phyloP scores from a whole-genome alignment of 2,113 vertebrate genomes.

The Platycercus adscitus region DNA sequence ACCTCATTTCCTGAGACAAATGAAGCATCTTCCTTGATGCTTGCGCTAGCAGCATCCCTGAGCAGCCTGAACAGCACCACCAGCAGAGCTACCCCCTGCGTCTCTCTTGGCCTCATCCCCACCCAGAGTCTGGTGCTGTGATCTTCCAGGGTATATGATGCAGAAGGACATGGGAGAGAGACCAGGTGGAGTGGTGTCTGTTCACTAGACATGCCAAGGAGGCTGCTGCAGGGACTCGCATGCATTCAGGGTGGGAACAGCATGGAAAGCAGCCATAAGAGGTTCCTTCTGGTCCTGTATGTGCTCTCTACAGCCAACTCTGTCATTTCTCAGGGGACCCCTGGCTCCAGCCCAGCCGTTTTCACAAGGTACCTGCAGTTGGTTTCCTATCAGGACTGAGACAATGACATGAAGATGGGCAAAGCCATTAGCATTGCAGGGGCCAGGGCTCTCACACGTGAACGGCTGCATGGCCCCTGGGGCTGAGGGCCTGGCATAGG shows the following conservation, averaged over 20 bases:
- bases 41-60: neutral
- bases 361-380: neutral
- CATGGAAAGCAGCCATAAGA: neutral
- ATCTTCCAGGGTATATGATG: neutral
- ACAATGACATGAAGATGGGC: neutral
- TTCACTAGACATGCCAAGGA: neutral
- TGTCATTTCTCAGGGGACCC: neutral
- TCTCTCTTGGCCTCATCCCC: neutral
- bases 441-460: rapidly evolving
- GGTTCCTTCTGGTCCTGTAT: neutral
- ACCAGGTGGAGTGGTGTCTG: neutral
- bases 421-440: neutral
- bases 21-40: neutral
- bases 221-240: rapidly evolving
- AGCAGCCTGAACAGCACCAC: neutral
- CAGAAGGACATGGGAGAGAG: neutral
- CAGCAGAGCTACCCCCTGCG: rapidly evolving
- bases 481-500: neutral
- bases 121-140: neutral
- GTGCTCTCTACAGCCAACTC: neutral
- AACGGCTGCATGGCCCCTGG: too few species aligned
- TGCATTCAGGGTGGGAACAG: rapidly evolving
- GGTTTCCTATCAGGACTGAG: neutral
- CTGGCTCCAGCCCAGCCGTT: neutral
- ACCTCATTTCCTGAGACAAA: neutral